Conservation (phyloP, 2,113 vertebrate species). For the Mesembrinibis cayennensis region DNA sequence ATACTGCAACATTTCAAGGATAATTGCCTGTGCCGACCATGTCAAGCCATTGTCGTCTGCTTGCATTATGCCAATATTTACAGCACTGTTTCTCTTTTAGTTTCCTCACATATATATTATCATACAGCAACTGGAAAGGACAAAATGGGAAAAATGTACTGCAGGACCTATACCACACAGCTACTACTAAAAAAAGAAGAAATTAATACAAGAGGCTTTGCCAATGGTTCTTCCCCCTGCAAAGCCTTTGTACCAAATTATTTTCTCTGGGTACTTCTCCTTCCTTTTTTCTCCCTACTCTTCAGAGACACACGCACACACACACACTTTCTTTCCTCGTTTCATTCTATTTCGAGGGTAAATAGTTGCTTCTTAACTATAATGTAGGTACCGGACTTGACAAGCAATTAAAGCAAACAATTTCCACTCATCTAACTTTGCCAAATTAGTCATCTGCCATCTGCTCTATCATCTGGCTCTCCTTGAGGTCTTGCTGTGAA, state of each 20-base stretch:
- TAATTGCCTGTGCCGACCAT: not conserved
- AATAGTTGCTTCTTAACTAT: constrained; percentile 78
- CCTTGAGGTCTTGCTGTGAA: constrained; percentile 77
- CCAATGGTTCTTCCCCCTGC: not conserved
- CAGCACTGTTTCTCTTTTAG: not conserved
- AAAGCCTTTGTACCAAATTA: not conserved
- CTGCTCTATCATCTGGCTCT: constrained; percentile 86
- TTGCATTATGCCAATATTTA: not conserved
- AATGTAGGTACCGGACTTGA: constrained; percentile 82
- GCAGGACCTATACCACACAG: not conserved
- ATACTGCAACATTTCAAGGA: not conserved
- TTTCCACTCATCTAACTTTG: constrained; percentile 85
- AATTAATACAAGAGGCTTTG: not conserved
- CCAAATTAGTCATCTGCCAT: constrained; percentile 87
- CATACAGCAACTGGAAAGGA: not conserved
- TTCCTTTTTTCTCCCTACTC: not conserved
- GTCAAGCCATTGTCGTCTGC: not conserved
- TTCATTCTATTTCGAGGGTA: constrained; percentile 59
- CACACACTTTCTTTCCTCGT: not conserved
- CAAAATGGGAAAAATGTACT: not conserved
- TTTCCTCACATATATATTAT: not conserved
- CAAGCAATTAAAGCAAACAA: constrained; percentile 92
- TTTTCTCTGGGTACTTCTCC: not conserved
- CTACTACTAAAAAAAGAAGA: not conserved
- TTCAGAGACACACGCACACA: not conserved